Conservation (phyloP, 2,797 vertebrate genomes). For the Artibeus lituratus region DNA sequence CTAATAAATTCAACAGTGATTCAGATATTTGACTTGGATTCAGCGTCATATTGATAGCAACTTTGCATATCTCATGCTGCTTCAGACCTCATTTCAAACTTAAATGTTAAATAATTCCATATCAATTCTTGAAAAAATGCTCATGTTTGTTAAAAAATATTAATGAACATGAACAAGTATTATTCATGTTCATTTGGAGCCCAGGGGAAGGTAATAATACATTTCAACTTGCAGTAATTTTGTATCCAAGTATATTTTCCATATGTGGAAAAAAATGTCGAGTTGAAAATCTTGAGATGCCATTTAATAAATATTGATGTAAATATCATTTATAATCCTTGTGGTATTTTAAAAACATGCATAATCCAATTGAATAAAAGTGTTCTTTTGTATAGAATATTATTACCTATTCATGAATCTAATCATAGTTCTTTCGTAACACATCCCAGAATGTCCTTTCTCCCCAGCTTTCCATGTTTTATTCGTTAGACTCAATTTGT, state of each 20-base stretch:
- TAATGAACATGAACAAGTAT: too few species aligned
- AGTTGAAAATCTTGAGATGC: not conserved
- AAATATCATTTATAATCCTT: constrained; percentile 18
- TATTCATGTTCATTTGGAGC: not conserved
- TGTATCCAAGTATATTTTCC: not conserved
- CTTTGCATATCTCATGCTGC: not conserved
- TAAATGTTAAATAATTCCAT: constrained; percentile 15
- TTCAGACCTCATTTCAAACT: not conserved
- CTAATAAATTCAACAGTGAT: not conserved
- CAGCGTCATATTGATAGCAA: not conserved
- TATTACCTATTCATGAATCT: constrained; percentile 38
- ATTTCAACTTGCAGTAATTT: not conserved
- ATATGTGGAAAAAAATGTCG: not conserved
- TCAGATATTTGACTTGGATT: not conserved
- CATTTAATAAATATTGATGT: constrained; percentile 38
- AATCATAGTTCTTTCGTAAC: constrained; percentile 31
- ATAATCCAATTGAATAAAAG: constrained; percentile 33
- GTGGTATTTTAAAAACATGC: constrained; percentile 3
- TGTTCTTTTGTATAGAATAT: not conserved
- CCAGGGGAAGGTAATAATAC: not conserved
- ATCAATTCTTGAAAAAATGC: not conserved
- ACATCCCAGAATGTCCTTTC: not conserved
- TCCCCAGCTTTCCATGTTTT: constrained; percentile 43
- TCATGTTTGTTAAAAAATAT: not conserved
- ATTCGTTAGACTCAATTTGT: constrained; percentile 45